Evolutionary conservation across 1,140 invertebrate genomes (phyloP).

Genomic region (Scylla paramamosain): DNA sequence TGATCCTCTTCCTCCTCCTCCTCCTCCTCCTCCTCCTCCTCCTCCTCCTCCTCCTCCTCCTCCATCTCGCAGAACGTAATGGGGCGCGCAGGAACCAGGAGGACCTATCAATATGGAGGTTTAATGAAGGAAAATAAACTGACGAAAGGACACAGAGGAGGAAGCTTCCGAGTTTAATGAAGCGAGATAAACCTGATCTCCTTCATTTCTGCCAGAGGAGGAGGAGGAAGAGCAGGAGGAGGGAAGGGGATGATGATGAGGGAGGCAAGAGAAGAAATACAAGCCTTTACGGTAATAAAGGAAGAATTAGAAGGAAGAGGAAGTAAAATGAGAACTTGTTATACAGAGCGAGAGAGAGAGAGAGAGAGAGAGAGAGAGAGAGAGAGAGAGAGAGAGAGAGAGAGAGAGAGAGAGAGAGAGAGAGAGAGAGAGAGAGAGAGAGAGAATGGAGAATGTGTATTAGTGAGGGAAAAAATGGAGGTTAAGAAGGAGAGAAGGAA

Average conservation of each 20-base stretch:
- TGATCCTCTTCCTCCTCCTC: too few relatives aligned
- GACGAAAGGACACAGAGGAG: slow-evolving; percentile 11
- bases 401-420: neutral
- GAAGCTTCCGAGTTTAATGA: slow-evolving; percentile 27
- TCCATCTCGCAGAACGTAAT: slow-evolving; percentile 5
- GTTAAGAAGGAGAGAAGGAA: too few relatives aligned
- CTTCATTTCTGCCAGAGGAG: neutral
- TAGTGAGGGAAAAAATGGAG: too few relatives aligned
- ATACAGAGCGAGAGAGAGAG: neutral
- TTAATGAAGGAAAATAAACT: slow-evolving; percentile 45
- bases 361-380: neutral
- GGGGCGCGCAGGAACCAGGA: neutral
- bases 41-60: neutral
- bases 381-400: neutral
- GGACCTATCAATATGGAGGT: slow-evolving; percentile 38
- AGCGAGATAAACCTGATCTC: slow-evolving; percentile 48
- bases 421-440: neutral
- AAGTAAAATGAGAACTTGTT: neutral
- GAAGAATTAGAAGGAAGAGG: neutral
- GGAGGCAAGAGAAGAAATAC: neutral
- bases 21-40: neutral
- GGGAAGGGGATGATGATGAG: neutral
- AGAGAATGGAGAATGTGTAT: neutral
- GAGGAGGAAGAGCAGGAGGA: neutral
- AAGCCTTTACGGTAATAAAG: neutral